Evolutionary conservation across 92 coral and sea anemone species (phyloP), one percentile per base, ranked within the genome.

Genomic region (Bergia sp.): DNA sequence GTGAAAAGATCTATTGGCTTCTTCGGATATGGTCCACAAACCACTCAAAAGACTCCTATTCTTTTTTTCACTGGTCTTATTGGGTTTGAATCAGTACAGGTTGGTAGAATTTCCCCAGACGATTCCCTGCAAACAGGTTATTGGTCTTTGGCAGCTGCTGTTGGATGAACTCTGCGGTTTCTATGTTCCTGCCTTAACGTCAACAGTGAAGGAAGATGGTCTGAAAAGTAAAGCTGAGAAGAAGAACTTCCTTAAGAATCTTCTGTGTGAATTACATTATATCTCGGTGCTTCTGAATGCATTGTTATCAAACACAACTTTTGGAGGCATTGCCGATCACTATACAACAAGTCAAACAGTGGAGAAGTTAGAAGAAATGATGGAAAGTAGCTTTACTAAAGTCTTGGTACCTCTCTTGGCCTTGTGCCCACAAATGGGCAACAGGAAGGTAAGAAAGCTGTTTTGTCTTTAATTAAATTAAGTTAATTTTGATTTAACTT

Each of bases 321-420:
- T 95, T 72, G 98, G 94, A 50, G 94, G 92, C 69, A 89, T 90
- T n/a, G 90, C 90, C 41, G 94, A 92, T 73, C 96, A 94, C 18
- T 82, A 86, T 4, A 92, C 79, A 67, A 91, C 79, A 38, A 90
- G 76, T 77, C 73, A 92, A 5, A 92, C 84, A 3, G 36, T 89
- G 64, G 44, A 37, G 65, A 90, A 89, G 50, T 21, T 94, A 73
- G 73, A 81, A 41, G 57, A 8, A 38, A 80, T 95, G 73, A 13
- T 84, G 79, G 36, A 73, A 15, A 71, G 4, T 69, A 84, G 64
- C 43, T 72, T 23, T 47, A 16, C 42, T 0, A 37, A 73, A 20
- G 87, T 84, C 23, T 44, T 84, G n/a, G 20, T 15, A 23, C 87
- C 87, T 10, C 87, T 84, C 21, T 36, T 84, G 7, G 36, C 15